Base-by-base conservation (phyloP, 2,113 vertebrate species). In the Cryptomyrus ogoouensis region DNA sequence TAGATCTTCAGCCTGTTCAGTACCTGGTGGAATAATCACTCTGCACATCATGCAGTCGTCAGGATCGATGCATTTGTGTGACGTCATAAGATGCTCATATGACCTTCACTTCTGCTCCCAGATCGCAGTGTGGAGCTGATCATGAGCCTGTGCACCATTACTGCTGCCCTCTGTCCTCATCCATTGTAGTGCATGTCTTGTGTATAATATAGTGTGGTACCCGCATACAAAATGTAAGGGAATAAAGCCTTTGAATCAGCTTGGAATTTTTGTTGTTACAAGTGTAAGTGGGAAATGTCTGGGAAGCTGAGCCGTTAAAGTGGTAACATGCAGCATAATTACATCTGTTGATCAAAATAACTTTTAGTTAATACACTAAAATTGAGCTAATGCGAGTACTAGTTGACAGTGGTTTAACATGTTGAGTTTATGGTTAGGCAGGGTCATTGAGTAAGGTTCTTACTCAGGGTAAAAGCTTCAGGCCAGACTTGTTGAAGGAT, bases 131-230 rank as follows among this genome's bases (percentile, higher is more conserved):
- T 12, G 5, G 21, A 19, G 8, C 21, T n/a, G 42, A 83, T 47
- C 4, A 3, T 53, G 49, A n/a, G 10, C 83, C 24, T 85, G 39
- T 85, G 27, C 15, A 4, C 13, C n/a, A 46, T 50, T 49, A 27
- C 19, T 46, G 21, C 42, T 31, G 42, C 49, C 27, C n/a, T 12
- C 44, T 35, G 42, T 24, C 24, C 1, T 35, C 27, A 12, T 15
- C 85, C 50, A 9, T 35, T 8, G 49, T 87, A 87, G 15, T 87
- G 85, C 85, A 87, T 87, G 85, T 56, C 85, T 35, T 86, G n/a
- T 86, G n/a, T 86, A 49, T 50, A 86, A 49, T 50, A 86, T 87
- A 87, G 50, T 39, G 27, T 56, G 27, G 50, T 53, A 17, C 50
- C 85, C 35, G 27, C 83, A 27, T 7, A 85, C 21, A 27, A 49